Evolutionary conservation across 2,888 invertebrate species (phyloP).

Genomic region (Drosophila siamana): DNA sequence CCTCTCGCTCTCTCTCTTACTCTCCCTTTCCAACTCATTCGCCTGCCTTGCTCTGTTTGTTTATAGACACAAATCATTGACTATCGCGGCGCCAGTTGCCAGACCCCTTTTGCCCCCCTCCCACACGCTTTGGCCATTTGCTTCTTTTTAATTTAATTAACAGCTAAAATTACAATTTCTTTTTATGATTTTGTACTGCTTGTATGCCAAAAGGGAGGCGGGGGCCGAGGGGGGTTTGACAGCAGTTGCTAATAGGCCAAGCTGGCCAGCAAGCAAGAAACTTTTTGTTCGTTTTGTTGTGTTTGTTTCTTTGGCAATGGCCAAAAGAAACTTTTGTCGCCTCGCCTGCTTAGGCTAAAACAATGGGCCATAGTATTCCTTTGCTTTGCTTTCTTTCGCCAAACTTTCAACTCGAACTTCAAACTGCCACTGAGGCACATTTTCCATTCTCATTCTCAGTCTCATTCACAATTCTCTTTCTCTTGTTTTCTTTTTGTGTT

Average conservation of each 20-base stretch:
- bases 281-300: slow-evolving; percentile 48
- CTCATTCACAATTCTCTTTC: slow-evolving; percentile 29
- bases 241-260: slow-evolving; percentile 73
- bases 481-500: slow-evolving; percentile 44
- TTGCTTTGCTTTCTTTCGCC: too few relatives aligned
- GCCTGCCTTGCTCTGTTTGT: slow-evolving; percentile 31
- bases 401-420: slow-evolving; percentile 21
- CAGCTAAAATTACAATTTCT: slow-evolving; percentile 71
- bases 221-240: slow-evolving; percentile 34
- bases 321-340: slow-evolving; percentile 69
- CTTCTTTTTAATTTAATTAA: slow-evolving; percentile 77
- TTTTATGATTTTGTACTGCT: slow-evolving; percentile 33
- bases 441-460: slow-evolving; percentile 39
- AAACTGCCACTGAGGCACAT: slow-evolving; percentile 12
- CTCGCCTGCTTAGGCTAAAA: slow-evolving; percentile 35
- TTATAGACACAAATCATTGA: slow-evolving; percentile 79
- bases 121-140: slow-evolving; percentile 10
- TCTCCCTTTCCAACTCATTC: background rate
- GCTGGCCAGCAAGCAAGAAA: slow-evolving; percentile 39
- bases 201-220: background rate
- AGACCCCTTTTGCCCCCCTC: slow-evolving; percentile 11
- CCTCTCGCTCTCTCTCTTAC: too few relatives aligned
- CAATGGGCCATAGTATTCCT: slow-evolving; percentile 40
- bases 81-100: slow-evolving; percentile 72
- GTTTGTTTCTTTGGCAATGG: slow-evolving; percentile 58